Base-by-base conservation (phyloP, 2,113 vertebrate genomes). In the Centropristis striata region DNA sequence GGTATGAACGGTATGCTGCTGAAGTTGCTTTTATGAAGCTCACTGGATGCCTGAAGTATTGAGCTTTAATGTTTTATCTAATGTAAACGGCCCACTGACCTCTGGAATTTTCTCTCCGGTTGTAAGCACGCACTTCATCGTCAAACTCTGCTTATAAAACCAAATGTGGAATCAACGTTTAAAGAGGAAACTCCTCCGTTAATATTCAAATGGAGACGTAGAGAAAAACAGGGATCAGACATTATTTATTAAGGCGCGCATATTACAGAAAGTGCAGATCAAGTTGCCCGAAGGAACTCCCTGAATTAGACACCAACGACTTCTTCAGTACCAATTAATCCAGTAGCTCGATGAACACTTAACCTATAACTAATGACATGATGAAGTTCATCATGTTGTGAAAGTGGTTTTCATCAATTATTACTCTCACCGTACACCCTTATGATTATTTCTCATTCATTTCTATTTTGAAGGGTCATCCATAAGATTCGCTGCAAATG, bases 1-100 rank as follows among this genome's bases (percentile, higher is more conserved):
- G 21, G 64, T 57, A 80, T 70, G 39, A 80, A 27, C 4, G 12
- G 73, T 49, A 71, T 84, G 77, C 28, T 70, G 36, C 32, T 46
- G 64, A 20, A 60, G 46, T 28, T 57, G 21, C 23, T 20, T 37
- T 14, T 21, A 4, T 51, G 8, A 32, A 3, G 32, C 32, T 32
- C 4, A 3, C 6, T 32, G 32, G 32, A 15, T 23, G 12, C 39
- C 69, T 37, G 42, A 50, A 8, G 28, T 28, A 20, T 44, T 9
- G 0, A 46, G 51, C 51, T 66, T 47, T 20, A 44, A 27, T 2
- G 6, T 70, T 64, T 39, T 67, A 36, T 68, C 55, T 27, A 37
- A 32, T 25, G 49, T 46, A 60, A 73, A 77, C 51, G 60, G 14
- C 15, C 9, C 8, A 2, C 51, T 21, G 5, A 49, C 6, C 50